Evolutionary conservation across 2,888 invertebrate genomes (phyloP), one percentile per base, ranked within the genome.

Genomic region (Lutraria lutraria): DNA sequence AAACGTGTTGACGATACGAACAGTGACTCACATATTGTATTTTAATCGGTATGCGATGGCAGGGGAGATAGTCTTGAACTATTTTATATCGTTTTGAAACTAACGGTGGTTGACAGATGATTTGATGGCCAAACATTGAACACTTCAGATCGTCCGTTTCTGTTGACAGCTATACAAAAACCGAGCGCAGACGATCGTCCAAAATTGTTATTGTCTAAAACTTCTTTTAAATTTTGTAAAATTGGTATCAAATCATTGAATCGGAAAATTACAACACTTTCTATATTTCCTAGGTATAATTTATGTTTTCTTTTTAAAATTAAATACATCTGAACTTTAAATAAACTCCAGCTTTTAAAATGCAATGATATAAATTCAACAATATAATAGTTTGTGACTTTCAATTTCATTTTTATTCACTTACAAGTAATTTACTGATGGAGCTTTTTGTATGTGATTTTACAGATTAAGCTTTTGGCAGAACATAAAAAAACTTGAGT

Each of bases 31-130:
- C 31, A 34, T 34, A 76, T 34, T 34, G 76, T 76, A 76, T 76
- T 76, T 34, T 76, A 76, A 76, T 76, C 34, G 76, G 76, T 31
- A 76, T 76, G 76, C 34, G 76, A 76, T 76, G 31, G 31, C 34
- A 76, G 8, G 34, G 16, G 16, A 76, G 76, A 76, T 76, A 76
- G 76, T 76, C 76, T 31, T 76, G 25, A 76, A 16, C 15, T 76
- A 76, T 34, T 34, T 34, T 34, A 76, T 34, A 19, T 76, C 76
- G 34, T 34, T 31, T 76, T 76, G 19, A 76, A 76, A 31, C 76
- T 76, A 76, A 76, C 76, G 76, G 76, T 76, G 29, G 29, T 34
- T 76, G 76, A 31, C 76, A 76, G 76, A 76, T 34, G 76, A 31
- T 76, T 76, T 76, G 76, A 76, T 76, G 29, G 34, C 34, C 12